Evolutionary conservation across 1,140 invertebrate genomes (phyloP).

Genomic region (Pogonomyrmex barbatus): DNA sequence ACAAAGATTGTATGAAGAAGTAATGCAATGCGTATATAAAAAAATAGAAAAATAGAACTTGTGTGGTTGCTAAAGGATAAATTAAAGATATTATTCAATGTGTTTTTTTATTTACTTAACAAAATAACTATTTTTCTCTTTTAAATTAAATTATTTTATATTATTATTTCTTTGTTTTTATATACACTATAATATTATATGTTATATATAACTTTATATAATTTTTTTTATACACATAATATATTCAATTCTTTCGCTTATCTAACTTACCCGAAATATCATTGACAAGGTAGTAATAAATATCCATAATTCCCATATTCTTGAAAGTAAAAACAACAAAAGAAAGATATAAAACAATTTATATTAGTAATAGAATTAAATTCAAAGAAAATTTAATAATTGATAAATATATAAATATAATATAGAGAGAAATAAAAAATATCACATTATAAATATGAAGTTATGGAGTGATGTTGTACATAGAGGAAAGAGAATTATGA

Average conservation of each 20-base stretch:
- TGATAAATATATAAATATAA: neutral
- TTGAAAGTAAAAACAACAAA: conserved; percentile 55
- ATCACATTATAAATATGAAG: neutral
- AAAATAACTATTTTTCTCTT: neutral
- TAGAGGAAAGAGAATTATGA: neutral
- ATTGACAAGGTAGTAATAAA: conserved; percentile 79
- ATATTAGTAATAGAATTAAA: neutral
- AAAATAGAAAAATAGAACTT: neutral
- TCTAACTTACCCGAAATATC: conserved; percentile 80
- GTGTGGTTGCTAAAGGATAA: neutral
- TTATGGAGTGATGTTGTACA: neutral
- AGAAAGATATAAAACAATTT: neutral
- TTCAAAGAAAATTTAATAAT: neutral
- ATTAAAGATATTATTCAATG: conserved; percentile 18
- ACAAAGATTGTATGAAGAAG: neutral
- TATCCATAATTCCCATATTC: conserved; percentile 77
- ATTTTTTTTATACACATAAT: neutral
- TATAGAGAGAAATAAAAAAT: neutral
- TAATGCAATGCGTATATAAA: neutral
- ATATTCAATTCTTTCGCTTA: neutral
- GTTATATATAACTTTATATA: neutral
- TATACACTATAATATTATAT: neutral
- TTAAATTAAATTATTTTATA: neutral
- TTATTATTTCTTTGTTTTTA: conserved; percentile 12
- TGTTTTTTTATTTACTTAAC: neutral